These are phyloP conservation scores for Drosophila dives DNA, from an alignment of 2,888 invertebrate species.

Conservation along the genomic window DNA sequence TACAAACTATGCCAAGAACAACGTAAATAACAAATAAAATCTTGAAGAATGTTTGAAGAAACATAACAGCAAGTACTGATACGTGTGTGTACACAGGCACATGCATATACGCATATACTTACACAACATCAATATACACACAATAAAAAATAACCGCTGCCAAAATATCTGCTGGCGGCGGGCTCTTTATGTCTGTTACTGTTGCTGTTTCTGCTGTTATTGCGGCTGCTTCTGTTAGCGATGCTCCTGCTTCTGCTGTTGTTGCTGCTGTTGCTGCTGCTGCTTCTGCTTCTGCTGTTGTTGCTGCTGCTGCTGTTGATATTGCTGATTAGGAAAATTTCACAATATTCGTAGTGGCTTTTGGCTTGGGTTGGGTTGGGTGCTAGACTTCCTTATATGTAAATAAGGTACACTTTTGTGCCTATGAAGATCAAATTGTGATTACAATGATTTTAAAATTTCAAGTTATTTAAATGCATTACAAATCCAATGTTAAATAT, in stretches of 20 bases:
- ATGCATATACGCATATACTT: too few species aligned
- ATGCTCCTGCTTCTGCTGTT: too few species aligned
- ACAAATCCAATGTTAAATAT: neutral
- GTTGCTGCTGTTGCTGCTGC: too few species aligned
- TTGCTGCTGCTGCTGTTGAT: constrained; percentile 10
- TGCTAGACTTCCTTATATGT: too few species aligned
- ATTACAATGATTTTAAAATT: too few species aligned
- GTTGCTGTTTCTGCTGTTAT: neutral
- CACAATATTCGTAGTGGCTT: constrained; percentile 63
- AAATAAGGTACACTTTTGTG: too few species aligned
- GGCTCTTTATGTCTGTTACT: neutral
- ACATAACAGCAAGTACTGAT: neutral
- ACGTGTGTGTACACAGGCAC: neutral
- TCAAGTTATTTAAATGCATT: too few species aligned
- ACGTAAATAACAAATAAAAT: constrained; percentile 18
- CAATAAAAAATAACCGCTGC: constrained; percentile 24
- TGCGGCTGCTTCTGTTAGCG: too few species aligned
- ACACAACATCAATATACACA: constrained; percentile 14
- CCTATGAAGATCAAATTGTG: too few species aligned
- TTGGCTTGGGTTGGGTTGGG: too few species aligned
- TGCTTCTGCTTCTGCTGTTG: too few species aligned
- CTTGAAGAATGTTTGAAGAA: constrained; percentile 6
- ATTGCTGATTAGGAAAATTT: constrained; percentile 76
- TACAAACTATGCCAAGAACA: constrained; percentile 6
- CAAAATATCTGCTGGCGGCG: constrained; percentile 22